Conservation (phyloP, 2,888 invertebrate genomes). For the Calameuta idolon region DNA sequence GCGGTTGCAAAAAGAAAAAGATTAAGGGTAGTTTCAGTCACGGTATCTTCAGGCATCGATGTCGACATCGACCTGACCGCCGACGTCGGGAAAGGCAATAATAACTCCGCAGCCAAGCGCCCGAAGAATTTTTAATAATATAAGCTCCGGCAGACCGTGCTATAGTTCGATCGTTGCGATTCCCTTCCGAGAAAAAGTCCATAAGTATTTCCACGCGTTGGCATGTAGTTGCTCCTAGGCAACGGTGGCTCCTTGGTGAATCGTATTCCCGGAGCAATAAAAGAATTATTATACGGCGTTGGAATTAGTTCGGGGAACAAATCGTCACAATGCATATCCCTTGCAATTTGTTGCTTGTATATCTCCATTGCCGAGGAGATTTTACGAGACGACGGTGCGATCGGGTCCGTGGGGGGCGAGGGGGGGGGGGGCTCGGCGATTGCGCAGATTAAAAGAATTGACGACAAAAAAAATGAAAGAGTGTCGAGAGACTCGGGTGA, state of each 20-base stretch:
- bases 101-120: background rate
- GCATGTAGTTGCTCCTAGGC: background rate
- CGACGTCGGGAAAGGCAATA: background rate
- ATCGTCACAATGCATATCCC: background rate
- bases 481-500: no score
- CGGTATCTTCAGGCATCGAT: background rate
- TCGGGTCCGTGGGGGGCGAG: accelerated
- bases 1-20: background rate
- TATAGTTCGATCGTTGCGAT: background rate
- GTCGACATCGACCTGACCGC: no score
- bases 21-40: background rate
- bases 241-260: background rate
- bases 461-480: no score
- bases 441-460: background rate
- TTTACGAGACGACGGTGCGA: background rate
- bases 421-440: no score
- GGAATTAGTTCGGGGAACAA: slow-evolving; percentile 5
- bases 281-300: background rate
- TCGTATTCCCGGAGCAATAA: slow-evolving; percentile 1
- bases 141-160: background rate
- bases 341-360: background rate
- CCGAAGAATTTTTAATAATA: background rate
- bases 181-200: background rate
- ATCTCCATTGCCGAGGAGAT: background rate
- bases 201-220: background rate